A percentile compares a stretch with the other conserved stretches of the same genome.
Evolutionary conservation across 2,888 invertebrate genomes (phyloP).

Genomic region (Axea sp.): DNA sequence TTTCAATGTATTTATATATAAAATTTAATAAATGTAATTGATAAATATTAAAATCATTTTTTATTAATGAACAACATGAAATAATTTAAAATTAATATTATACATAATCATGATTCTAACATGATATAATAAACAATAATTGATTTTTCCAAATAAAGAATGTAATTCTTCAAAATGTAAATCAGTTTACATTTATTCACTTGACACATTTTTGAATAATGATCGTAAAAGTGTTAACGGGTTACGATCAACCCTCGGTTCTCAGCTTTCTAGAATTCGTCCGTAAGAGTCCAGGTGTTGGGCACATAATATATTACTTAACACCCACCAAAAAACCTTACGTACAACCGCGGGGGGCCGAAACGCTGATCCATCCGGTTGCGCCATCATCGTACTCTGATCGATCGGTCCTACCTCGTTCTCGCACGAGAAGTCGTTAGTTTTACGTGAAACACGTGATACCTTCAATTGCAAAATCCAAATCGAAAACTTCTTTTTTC

Average conservation of each 20-base stretch:
- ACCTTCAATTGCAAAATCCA: slow-evolving; percentile 21
- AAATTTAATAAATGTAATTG: too few relatives aligned
- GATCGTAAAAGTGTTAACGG: slow-evolving; percentile 63
- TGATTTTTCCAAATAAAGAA: slow-evolving; percentile 13
- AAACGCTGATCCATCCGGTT: slow-evolving; percentile 51
- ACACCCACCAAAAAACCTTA: slow-evolving; percentile 68
- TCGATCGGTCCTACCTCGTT: slow-evolving; percentile 59
- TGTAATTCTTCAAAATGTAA: slow-evolving; percentile 17
- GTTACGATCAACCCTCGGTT: slow-evolving; percentile 62
- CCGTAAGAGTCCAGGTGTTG: slow-evolving; percentile 72
- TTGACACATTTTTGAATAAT: slow-evolving; percentile 47
- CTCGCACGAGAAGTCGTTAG: slow-evolving; percentile 49
- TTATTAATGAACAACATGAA: too few relatives aligned
- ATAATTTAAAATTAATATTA: too few relatives aligned
- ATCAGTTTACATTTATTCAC: slow-evolving; percentile 16
- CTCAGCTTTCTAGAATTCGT: slow-evolving; percentile 65
- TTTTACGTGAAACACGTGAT: slow-evolving; percentile 42
- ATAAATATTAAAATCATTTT: too few relatives aligned
- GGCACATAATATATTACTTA: slow-evolving; percentile 76
- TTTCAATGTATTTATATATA: too few relatives aligned
- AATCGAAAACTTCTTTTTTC: too few relatives aligned
- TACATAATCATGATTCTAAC: too few relatives aligned
- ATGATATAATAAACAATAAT: neutral
- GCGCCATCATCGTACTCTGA: slow-evolving; percentile 49
- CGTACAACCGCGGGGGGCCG: slow-evolving; percentile 59